phyloP scores from a whole-genome alignment of 2,797 vertebrate genomes.

The Hafferia zeledoni region DNA sequence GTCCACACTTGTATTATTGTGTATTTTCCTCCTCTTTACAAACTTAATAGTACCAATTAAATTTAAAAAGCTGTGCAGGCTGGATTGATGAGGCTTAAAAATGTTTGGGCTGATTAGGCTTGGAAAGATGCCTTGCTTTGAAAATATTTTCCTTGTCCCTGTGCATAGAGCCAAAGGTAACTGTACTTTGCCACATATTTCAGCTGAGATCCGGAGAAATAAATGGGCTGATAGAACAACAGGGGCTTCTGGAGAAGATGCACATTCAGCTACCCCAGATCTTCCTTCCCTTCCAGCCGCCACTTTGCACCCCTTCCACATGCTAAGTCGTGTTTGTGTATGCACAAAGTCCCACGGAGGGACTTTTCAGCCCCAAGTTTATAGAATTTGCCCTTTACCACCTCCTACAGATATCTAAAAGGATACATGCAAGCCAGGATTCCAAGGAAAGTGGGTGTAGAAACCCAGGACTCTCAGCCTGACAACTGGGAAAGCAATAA shows the following conservation, averaged over 20 bases:
- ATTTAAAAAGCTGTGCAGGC: neutral
- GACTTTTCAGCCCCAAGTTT: neutral
- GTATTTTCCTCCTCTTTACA: neutral
- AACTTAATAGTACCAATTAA: neutral
- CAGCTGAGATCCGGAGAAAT: neutral
- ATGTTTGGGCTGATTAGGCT: neutral
- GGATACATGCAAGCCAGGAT: neutral
- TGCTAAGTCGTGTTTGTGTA: neutral
- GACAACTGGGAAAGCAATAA: neutral
- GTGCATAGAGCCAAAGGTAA: neutral
- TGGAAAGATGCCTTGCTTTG: neutral
- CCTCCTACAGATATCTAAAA: neutral
- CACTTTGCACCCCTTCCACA: neutral
- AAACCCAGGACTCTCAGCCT: neutral
- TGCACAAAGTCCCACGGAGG: rapidly evolving
- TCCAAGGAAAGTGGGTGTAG: neutral
- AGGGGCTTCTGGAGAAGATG: neutral
- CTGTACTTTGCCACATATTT: neutral
- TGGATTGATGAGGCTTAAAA: neutral
- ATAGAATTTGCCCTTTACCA: neutral
- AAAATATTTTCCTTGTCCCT: neutral
- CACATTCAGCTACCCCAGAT: rapidly evolving
- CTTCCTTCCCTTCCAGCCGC: neutral
- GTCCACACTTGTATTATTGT: neutral
- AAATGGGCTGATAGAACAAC: neutral